phyloP scores from a whole-genome alignment of 1,140 invertebrate genomes.

The Pectinophora gossypiella region DNA sequence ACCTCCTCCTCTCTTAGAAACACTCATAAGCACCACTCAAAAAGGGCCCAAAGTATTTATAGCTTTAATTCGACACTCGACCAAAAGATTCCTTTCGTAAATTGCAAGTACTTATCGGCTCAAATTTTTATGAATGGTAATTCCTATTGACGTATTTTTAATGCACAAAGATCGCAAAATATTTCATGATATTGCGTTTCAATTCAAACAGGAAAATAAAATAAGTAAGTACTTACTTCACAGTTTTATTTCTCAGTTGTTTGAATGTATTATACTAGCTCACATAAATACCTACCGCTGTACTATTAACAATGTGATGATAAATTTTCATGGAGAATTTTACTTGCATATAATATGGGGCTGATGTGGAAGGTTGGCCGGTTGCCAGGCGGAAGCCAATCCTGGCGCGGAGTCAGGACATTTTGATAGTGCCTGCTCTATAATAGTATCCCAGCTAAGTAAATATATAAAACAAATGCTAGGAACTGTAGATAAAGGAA shows the following conservation, averaged over 20 bases:
- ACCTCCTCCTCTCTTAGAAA: neutral
- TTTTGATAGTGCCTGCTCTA: conserved; percentile 47
- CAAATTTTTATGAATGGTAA: no score
- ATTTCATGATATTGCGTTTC: no score
- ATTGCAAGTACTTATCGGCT: no score
- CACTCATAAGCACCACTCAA: neutral
- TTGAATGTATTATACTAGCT: no score
- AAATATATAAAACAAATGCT: neutral
- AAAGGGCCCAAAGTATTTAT: neutral
- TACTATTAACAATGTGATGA: conserved; percentile 3
- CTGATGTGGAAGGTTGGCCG: conserved; percentile 40
- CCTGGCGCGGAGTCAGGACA: conserved; percentile 53
- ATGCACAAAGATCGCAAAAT: no score
- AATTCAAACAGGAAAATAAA: no score
- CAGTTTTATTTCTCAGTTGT: no score
- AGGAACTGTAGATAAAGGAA: neutral
- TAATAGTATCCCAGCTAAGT: conserved; percentile 7
- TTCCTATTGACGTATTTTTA: no score
- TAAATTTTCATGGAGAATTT: conserved; percentile 18
- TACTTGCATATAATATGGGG: conserved; percentile 15
- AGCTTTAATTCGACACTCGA: no score
- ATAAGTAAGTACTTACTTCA: no score
- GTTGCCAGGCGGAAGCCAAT: conserved; percentile 52
- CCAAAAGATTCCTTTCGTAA: no score
- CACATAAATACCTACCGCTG: no score